These are phyloP conservation scores for Boulengerochromis microlepis DNA, from an alignment of 2,113 vertebrate species.

Conservation along the genomic window DNA sequence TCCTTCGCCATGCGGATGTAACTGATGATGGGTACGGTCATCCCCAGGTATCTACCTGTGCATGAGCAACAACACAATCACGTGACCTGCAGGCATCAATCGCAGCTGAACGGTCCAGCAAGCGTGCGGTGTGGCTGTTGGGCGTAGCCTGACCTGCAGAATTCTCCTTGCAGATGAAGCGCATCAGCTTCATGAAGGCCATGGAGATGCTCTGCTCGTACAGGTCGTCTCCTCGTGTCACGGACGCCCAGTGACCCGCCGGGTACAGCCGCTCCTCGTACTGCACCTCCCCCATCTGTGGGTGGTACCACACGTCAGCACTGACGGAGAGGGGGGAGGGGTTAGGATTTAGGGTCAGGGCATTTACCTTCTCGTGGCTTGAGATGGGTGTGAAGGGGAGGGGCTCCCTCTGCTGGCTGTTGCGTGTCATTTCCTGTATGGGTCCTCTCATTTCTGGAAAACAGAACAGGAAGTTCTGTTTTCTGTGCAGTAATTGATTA, in stretches of 20 bases:
- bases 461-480: not conserved
- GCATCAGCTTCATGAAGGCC: slow-evolving; percentile 87
- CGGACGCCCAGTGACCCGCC: slow-evolving; percentile 77
- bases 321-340: too few species aligned
- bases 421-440: slow-evolving; percentile 77
- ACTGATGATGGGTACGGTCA: slow-evolving; percentile 79
- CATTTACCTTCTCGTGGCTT: slow-evolving; percentile 72
- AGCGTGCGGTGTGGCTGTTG: not conserved
- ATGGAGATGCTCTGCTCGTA: slow-evolving; percentile 86
- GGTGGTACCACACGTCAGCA: not conserved
- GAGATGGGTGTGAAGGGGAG: slow-evolving; percentile 65
- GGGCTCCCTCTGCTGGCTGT: slow-evolving; percentile 68
- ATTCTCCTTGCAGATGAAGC: slow-evolving; percentile 87
- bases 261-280: slow-evolving; percentile 79
- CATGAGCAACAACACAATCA: not conserved
- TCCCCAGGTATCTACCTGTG: slow-evolving; percentile 75
- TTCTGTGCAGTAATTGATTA: not conserved
- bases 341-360: not conserved
- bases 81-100: not conserved
- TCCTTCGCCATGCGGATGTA: slow-evolving; percentile 71
- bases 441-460: slow-evolving; percentile 78
- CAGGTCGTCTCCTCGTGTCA: slow-evolving; percentile 68
- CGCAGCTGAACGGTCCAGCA: not conserved
- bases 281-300: slow-evolving; percentile 69
- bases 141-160: slow-evolving; percentile 68